phyloP scores from a whole-genome alignment of 2,888 invertebrate species.

The Himalopsyche japonica region DNA sequence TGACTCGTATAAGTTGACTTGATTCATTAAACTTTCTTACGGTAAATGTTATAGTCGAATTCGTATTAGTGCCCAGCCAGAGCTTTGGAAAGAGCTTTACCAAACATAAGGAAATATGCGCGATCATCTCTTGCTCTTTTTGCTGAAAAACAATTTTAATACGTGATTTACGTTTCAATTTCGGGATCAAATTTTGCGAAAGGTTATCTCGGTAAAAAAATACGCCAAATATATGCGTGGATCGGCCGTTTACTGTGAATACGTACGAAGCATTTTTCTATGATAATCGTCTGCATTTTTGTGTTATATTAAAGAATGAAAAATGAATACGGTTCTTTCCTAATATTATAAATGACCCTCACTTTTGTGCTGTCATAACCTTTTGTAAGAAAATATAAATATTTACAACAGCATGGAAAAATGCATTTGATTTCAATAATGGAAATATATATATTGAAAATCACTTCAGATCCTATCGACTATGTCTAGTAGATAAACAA shows the following conservation, averaged over 20 bases:
- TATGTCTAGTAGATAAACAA: too few species aligned
- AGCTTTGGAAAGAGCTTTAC: neutral
- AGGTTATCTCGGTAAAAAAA: conserved; percentile 18
- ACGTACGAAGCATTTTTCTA: neutral
- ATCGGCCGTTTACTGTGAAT: neutral
- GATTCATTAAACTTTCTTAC: neutral
- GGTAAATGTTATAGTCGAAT: neutral
- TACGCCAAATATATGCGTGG: neutral
- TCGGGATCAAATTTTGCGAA: conserved; percentile 26
- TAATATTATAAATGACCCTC: conserved; percentile 28
- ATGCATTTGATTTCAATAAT: too few species aligned
- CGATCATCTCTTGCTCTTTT: conserved; percentile 30
- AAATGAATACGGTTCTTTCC: conserved; percentile 39
- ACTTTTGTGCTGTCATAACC: too few species aligned
- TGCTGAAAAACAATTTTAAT: conserved; percentile 37
- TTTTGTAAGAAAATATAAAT: too few species aligned
- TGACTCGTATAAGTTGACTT: neutral
- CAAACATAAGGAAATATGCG: conserved; percentile 15
- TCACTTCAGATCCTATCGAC: too few species aligned
- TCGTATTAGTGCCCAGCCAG: neutral
- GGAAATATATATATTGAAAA: too few species aligned
- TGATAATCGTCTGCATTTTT: neutral
- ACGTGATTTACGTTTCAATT: conserved; percentile 38
- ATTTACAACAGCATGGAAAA: too few species aligned
- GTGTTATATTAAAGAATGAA: neutral